Percentiles rank a stretch among this genome's conserved stretches.
Evolutionary conservation across 35 echinoderm and acorn worm genomes (phyloP).

Genomic region (Apostichopus californicus): DNA sequence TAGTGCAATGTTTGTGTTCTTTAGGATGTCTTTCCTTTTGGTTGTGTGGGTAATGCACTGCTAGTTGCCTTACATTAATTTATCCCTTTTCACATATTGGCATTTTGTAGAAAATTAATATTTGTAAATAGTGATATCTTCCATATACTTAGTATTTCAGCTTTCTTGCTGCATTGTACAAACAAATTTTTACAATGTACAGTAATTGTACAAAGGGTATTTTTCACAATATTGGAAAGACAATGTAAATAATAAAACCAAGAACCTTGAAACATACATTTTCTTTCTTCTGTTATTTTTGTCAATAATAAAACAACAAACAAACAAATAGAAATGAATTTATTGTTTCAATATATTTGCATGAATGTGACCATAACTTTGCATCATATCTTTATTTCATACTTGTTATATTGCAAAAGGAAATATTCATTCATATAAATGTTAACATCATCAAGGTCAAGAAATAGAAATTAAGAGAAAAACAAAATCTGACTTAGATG

Average conservation of each 20-base stretch:
- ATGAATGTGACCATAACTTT: no score
- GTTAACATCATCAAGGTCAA: no score
- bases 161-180: constrained; percentile 32
- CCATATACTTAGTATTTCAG: constrained; percentile 34
- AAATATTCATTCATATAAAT: no score
- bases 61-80: constrained; percentile 40
- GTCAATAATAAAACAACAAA: neutral
- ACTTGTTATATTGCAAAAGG: neutral
- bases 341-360: no score
- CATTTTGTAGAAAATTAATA: constrained; percentile 30
- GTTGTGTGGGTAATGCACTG: constrained; percentile 33
- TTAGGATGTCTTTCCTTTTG: constrained; percentile 16
- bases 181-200: constrained; percentile 18
- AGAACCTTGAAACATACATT: no score
- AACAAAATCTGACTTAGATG: no score
- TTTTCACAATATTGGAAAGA: constrained; percentile 15
- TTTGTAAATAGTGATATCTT: constrained; percentile 37
- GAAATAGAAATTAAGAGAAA: no score
- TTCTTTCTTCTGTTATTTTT: no score
- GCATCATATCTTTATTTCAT: neutral
- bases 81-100: constrained; percentile 44
- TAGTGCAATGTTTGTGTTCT: constrained; percentile 16
- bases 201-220: constrained; percentile 29
- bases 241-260: neutral
- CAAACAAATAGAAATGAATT: neutral